Evolutionary conservation across 2,797 vertebrate species (phyloP).

Genomic region (Intellagama lesueurii): DNA sequence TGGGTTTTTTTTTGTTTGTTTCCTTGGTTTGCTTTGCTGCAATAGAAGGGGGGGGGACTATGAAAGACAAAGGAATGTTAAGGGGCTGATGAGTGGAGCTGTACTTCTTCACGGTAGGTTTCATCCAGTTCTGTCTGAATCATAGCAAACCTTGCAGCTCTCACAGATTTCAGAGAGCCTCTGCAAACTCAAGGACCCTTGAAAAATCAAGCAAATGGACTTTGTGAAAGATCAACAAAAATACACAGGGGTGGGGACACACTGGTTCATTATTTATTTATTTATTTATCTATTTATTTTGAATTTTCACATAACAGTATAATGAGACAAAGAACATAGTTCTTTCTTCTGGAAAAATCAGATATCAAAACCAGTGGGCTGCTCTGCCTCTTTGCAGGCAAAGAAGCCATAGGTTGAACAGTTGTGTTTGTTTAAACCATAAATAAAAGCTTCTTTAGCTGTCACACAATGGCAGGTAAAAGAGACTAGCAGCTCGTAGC

Average conservation of each 20-base stretch:
- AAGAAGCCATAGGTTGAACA: constrained; percentile 45
- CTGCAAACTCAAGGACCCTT: too few relatives aligned
- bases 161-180: neutral
- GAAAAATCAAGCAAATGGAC: neutral
- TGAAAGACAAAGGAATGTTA: too few relatives aligned
- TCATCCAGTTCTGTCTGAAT: neutral
- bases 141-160: neutral
- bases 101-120: too few relatives aligned
- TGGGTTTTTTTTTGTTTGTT: too few relatives aligned
- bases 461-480: constrained; percentile 33
- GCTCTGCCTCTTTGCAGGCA: neutral
- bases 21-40: too few relatives aligned
- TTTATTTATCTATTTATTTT: neutral
- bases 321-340: neutral
- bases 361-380: constrained; percentile 9
- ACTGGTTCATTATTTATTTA: constrained; percentile 1
- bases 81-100: neutral
- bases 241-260: neutral
- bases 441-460: constrained; percentile 20
- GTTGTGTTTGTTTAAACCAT: constrained; percentile 32
- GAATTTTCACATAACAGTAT: neutral
- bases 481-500: constrained; percentile 14
- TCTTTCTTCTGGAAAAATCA: constrained; percentile 47
- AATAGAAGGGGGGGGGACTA: too few relatives aligned
- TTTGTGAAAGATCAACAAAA: neutral